Evolutionary conservation across 2,888 invertebrate genomes (phyloP).

Genomic region (Drosophila anomelani): DNA sequence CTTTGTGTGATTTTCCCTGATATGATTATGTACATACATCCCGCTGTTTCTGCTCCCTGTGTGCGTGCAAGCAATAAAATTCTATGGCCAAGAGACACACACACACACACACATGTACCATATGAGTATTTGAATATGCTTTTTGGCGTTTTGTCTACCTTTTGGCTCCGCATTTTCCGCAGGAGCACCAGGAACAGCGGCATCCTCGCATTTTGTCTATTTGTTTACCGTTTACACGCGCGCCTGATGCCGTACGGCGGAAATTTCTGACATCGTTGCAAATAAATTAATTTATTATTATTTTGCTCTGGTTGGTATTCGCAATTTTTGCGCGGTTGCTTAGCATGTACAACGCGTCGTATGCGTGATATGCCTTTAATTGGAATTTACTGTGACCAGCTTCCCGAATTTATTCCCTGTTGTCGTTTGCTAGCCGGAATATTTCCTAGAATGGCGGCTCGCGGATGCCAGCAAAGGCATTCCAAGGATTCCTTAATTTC

Average conservation of each 20-base stretch:
- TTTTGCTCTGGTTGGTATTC: constrained; percentile 49
- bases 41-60: constrained; percentile 29
- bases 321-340: constrained; percentile 46
- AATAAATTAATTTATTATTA: constrained; percentile 79
- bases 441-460: constrained; percentile 1
- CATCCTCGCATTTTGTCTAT: constrained; percentile 27
- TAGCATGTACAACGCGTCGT: constrained; percentile 65
- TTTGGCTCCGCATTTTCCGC: constrained; percentile 2
- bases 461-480: neutral
- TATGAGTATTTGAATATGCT: constrained; percentile 57
- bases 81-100: constrained; percentile 44
- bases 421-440: constrained; percentile 2
- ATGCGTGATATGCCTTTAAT: constrained; percentile 73
- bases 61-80: constrained; percentile 55
- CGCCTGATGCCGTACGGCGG: constrained; percentile 34
- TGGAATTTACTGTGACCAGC: constrained; percentile 61
- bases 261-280: constrained; percentile 65
- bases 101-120: constrained; percentile 24
- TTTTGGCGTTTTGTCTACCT: constrained; percentile 49
- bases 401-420: constrained; percentile 20
- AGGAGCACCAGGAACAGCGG: constrained; percentile 1
- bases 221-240: constrained; percentile 52
- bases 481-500: neutral
- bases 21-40: constrained; percentile 67
- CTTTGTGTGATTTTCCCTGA: constrained; percentile 69